Evolutionary conservation across 2,113 vertebrate species (phyloP), one percentile per base, ranked within the genome.

Genomic region (Nerophis ophidion): DNA sequence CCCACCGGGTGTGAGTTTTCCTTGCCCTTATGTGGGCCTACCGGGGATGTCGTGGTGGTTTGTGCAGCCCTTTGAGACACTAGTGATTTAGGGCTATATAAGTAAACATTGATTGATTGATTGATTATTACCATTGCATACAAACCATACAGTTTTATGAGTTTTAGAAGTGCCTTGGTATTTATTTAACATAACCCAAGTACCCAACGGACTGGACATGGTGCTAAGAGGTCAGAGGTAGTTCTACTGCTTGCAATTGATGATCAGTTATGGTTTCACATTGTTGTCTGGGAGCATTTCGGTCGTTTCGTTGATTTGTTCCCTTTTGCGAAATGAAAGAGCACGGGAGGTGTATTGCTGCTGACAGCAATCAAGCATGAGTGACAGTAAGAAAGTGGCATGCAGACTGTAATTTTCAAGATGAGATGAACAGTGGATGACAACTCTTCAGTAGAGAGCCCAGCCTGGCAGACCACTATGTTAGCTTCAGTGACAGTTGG

Each of bases 401-500:
- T n/a, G 12, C 13, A 12, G 54, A 42, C 38, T 42, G 34, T 42
- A 42, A 42, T 56, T 12, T 42, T 12, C 10, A 19, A 40, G 38
- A 56, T 42, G 16, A 56, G 38, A 56, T 53, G 15, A 36, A 53
- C 33, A 53, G 3, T 35, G 10, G 8, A 56, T 56, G 53, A 56
- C 34, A 54, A 36, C 10, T 56, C 36, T 11, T 40, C 16, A 6
- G 1, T 1, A 38, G 5, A 17, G 36, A 56, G n/a, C 34, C 53
- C 11, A 16, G 40, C 35, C 15, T 19, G 54, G 5, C 4, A n/a
- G 10, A 40, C n/a, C 10, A 5, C 10, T 38, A 36, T 16, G 52
- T 38, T 36, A 35, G 34, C 52, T 26, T 0, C 26, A 5, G 14
- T 8, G 8, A 54, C 6, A 42, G 53, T 56, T 56, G 3, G 5